Percentiles rank a stretch among this genome's conserved stretches.
Conservation (phyloP, 1,140 invertebrate genomes). For the Doryteuthis pealeii region DNA sequence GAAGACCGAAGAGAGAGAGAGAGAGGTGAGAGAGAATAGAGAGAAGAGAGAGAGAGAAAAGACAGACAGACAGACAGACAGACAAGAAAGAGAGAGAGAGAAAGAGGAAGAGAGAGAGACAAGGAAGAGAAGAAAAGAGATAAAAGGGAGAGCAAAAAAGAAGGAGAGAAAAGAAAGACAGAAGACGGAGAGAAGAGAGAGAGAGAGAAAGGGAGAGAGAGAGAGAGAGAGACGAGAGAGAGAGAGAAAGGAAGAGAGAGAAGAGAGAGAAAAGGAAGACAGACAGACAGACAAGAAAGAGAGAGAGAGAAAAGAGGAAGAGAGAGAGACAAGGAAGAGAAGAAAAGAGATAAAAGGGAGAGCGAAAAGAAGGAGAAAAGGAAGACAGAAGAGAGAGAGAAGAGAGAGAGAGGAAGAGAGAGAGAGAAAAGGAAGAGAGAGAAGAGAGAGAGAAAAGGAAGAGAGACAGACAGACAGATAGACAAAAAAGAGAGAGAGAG, state of each 20-base stretch:
- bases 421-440: background rate
- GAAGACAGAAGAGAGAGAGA: background rate
- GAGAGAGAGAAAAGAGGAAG: background rate
- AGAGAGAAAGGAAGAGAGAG: too few relatives aligned
- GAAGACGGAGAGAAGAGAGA: background rate
- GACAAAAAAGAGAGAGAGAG: too few relatives aligned
- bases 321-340: background rate
- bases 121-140: background rate
- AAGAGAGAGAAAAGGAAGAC: too few relatives aligned
- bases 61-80: too few relatives aligned
- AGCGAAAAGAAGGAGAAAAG: background rate
- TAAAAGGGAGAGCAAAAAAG: background rate
- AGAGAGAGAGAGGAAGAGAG: background rate
- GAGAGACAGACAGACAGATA: background rate
- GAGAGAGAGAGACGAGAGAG: too few relatives aligned
- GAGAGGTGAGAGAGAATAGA: too few relatives aligned
- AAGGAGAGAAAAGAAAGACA: background rate
- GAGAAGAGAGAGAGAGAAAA: too few relatives aligned
- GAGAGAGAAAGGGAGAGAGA: too few relatives aligned
- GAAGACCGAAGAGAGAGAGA: too few relatives aligned
- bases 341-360: background rate
- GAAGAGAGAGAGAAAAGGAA: background rate
- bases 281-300: background rate
- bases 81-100: too few relatives aligned
- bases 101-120: too few relatives aligned